phyloP scores from a whole-genome alignment of 2,113 vertebrate genomes.

The Aptenodytes forsteri region DNA sequence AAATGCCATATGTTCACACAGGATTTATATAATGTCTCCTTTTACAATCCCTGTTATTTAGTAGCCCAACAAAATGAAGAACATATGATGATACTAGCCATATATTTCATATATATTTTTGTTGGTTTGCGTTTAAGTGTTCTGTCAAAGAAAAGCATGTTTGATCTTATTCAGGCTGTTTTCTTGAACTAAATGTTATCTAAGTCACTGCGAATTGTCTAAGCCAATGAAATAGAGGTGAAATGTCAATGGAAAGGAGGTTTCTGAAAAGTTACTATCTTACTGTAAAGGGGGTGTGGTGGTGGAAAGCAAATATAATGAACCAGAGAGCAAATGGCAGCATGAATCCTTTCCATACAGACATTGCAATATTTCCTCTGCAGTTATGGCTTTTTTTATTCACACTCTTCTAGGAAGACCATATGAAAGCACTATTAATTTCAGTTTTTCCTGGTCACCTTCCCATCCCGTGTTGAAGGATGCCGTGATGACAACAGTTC shows the following conservation, averaged over 20 bases:
- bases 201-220: neutral
- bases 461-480: neutral
- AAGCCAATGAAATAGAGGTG: neutral
- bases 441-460: constrained; percentile 16
- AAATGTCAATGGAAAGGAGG: neutral
- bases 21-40: neutral
- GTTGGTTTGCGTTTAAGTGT: neutral
- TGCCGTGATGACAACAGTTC: neutral
- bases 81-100: neutral
- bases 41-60: neutral
- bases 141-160: neutral
- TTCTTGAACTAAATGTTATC: neutral
- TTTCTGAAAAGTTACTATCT: neutral
- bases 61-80: neutral
- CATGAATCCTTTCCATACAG: neutral
- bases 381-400: neutral
- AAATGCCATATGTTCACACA: neutral
- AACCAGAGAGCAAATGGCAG: constrained; percentile 27
- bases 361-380: neutral
- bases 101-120: neutral
- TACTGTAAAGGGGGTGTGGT: neutral
- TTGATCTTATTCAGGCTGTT: neutral
- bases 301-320: constrained; percentile 10
- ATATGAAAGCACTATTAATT: constrained; percentile 17
- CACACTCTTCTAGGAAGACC: neutral